Conservation (phyloP, 2,797 vertebrate genomes). For the Falco cherrug region DNA sequence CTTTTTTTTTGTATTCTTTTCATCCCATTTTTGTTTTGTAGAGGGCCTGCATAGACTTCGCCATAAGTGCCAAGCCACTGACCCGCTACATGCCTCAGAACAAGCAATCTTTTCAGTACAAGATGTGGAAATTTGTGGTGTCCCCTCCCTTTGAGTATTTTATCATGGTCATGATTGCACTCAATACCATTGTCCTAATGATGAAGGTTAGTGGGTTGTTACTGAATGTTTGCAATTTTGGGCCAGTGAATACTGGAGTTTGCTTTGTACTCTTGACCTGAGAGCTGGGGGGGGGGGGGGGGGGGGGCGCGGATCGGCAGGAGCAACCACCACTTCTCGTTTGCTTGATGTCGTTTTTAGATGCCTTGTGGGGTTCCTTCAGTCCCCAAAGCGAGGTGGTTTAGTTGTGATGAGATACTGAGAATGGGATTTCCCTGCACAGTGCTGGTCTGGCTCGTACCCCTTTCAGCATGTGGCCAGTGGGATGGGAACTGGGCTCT, state of each 20-base stretch:
- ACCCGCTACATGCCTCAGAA: slow-evolving; percentile 97
- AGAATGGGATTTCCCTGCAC: background rate
- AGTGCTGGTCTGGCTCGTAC: rapidly evolving
- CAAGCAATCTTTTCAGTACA: slow-evolving; percentile 94
- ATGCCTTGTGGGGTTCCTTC: background rate
- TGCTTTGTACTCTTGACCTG: background rate
- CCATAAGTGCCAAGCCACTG: slow-evolving; percentile 94
- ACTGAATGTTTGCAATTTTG: background rate
- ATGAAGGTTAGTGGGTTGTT: slow-evolving; percentile 88
- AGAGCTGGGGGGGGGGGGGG: background rate
- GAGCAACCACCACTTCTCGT: background rate
- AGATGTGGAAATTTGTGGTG: slow-evolving; percentile 97
- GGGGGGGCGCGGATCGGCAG: background rate
- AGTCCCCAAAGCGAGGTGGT: background rate
- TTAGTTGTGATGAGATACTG: background rate
- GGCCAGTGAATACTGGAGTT: background rate
- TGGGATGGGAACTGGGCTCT: background rate
- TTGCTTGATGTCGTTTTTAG: background rate
- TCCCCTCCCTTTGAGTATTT: slow-evolving; percentile 96
- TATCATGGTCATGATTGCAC: slow-evolving; percentile 97
- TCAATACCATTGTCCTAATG: slow-evolving; percentile 98
- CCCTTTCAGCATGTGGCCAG: background rate
- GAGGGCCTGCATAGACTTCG: slow-evolving; percentile 98
- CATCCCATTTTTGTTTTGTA: slow-evolving; percentile 60
- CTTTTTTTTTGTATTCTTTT: background rate